A percentile compares a stretch with the other conserved stretches of the same genome.
phyloP scores from a whole-genome alignment of 1,140 invertebrate genomes.

The Calycopis cecrops region DNA sequence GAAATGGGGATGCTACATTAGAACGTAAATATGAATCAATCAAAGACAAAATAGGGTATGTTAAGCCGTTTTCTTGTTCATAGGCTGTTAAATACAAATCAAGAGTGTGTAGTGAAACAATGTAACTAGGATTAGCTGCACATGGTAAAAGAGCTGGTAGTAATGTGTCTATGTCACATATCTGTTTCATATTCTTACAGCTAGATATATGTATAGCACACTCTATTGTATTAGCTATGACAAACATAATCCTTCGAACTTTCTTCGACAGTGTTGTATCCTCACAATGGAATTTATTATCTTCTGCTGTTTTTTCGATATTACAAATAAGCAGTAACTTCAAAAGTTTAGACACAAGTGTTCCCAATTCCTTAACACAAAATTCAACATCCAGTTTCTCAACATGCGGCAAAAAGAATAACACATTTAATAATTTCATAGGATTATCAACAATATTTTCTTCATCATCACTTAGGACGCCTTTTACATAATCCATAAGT shows the following conservation, averaged over 20 bases:
- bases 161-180: conserved; percentile 56
- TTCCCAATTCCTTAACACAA: conserved; percentile 42
- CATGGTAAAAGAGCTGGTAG: conserved; percentile 52
- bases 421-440: conserved; percentile 70
- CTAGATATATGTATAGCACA: conserved; percentile 75
- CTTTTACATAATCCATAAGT: conserved; percentile 55
- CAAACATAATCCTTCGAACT: conserved; percentile 66
- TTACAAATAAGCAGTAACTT: conserved; percentile 45
- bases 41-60: conserved; percentile 64
- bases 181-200: conserved; percentile 63
- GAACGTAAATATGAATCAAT: conserved; percentile 73
- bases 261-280: conserved; percentile 40
- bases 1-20: conserved; percentile 79
- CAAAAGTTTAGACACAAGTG: conserved; percentile 46
- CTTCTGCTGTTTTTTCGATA: conserved; percentile 38
- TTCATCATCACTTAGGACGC: conserved; percentile 45
- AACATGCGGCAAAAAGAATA: conserved; percentile 79
- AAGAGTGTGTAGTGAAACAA: conserved; percentile 62
- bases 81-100: conserved; percentile 74
- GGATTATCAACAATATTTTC: conserved; percentile 57
- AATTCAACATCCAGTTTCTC: conserved; percentile 60
- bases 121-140: conserved; percentile 58
- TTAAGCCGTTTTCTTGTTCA: conserved; percentile 63
- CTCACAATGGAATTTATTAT: conserved; percentile 51
- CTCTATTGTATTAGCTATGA: conserved; percentile 75